Percentiles rank a stretch among this genome's conserved stretches.
Evolutionary conservation across 2,113 vertebrate genomes (phyloP).

Genomic region (Daubentonia madagascariensis): DNA sequence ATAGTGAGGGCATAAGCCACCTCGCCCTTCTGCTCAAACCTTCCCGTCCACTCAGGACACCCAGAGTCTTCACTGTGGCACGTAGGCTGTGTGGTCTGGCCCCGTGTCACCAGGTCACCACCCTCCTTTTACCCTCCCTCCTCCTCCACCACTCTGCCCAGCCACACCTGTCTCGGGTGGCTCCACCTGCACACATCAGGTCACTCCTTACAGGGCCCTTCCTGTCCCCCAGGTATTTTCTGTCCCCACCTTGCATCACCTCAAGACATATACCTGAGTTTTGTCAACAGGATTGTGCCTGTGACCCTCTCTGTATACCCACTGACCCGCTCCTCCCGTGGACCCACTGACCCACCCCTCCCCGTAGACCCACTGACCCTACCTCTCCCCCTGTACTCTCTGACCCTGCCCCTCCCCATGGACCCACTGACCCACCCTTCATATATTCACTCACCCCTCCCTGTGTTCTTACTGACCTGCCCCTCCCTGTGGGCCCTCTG

Average conservation of each 20-base stretch:
- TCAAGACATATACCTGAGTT: too few relatives aligned
- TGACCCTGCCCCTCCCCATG: not conserved
- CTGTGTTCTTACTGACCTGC: not conserved
- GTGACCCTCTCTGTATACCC: too few relatives aligned
- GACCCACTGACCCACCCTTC: too few relatives aligned
- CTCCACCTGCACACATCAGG: not conserved
- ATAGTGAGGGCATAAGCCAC: not conserved
- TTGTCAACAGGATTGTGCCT: too few relatives aligned
- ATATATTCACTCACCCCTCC: too few relatives aligned
- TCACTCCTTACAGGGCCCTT: not conserved
- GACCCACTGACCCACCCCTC: too few relatives aligned
- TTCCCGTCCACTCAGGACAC: too few relatives aligned
- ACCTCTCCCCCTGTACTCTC: too few relatives aligned
- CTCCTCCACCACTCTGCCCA: rapidly evolving
- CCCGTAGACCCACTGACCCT: too few relatives aligned
- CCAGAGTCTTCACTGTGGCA: not conserved
- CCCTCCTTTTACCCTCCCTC: too few relatives aligned
- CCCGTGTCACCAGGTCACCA: rapidly evolving
- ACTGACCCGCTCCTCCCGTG: not conserved
- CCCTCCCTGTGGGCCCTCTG: not conserved
- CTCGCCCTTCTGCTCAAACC: not conserved
- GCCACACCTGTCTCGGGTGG: not conserved
- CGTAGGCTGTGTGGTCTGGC: rapidly evolving
- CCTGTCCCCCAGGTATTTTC: not conserved
- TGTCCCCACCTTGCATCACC: too few relatives aligned